Evolutionary conservation across 2,113 vertebrate genomes (phyloP).

Genomic region (Maccullochella peelii): DNA sequence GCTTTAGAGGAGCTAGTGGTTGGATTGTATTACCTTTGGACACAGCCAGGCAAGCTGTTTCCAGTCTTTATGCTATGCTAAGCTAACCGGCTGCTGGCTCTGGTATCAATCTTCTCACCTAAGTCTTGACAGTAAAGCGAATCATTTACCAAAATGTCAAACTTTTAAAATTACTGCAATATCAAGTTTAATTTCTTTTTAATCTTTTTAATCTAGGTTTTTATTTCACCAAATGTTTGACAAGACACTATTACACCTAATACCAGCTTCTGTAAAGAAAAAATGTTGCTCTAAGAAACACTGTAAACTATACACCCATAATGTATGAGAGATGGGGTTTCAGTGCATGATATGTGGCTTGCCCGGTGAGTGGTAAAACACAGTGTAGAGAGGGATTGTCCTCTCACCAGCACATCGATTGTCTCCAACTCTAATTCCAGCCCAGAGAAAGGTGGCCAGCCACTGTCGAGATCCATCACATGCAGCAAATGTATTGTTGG

Average conservation of each 20-base stretch:
- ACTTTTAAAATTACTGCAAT: neutral
- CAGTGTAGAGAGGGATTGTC: conserved; percentile 56
- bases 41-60: neutral
- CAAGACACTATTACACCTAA: conserved; percentile 17
- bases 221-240: conserved; percentile 22
- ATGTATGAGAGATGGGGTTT: conserved; percentile 50
- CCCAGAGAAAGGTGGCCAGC: conserved; percentile 52
- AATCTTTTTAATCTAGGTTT: conserved; percentile 1
- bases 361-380: conserved; percentile 36
- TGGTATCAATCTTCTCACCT: neutral
- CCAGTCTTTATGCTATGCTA: neutral
- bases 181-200: neutral
- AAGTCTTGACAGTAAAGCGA: neutral
- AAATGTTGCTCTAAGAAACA: neutral
- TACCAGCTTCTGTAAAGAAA: conserved; percentile 14
- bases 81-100: neutral
- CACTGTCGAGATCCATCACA: conserved; percentile 64
- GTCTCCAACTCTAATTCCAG: conserved; percentile 67
- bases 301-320: conserved; percentile 47
- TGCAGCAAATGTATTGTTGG: conserved; percentile 51
- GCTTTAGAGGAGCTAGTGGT: neutral
- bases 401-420: conserved; percentile 68
- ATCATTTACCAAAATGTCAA: neutral
- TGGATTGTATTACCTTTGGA: neutral
- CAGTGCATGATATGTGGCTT: conserved; percentile 40